Evolutionary conservation across 2,888 invertebrate genomes (phyloP).

Genomic region (Synergus umbraculus): DNA sequence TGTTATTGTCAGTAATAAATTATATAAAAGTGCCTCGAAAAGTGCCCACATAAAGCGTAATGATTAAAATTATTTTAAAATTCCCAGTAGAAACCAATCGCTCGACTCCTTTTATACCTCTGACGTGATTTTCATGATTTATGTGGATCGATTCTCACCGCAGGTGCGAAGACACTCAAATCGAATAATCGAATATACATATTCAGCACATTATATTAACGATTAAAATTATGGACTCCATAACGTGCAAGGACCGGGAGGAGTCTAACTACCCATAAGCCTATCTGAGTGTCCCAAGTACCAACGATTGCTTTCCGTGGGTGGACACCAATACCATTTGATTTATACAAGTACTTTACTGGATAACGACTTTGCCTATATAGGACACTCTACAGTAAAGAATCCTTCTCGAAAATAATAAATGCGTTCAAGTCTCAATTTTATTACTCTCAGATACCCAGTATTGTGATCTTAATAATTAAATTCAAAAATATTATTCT

Average conservation of each 20-base stretch:
- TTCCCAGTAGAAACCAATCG: slow-evolving; percentile 6
- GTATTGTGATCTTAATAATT: background rate
- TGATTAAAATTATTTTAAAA: slow-evolving; percentile 22
- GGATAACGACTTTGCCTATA: slow-evolving; percentile 52
- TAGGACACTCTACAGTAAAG: slow-evolving; percentile 47
- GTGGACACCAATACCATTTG: slow-evolving; percentile 55
- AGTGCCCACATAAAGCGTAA: background rate
- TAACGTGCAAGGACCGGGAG: slow-evolving; percentile 40
- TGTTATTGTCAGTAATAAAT: slow-evolving; percentile 23
- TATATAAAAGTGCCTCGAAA: background rate
- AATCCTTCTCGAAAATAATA: slow-evolving; percentile 48
- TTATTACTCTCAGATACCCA: background rate
- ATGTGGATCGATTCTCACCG: slow-evolving; percentile 27
- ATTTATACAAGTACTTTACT: slow-evolving; percentile 57
- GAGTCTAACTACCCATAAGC: slow-evolving; percentile 44
- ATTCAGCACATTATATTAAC: slow-evolving; percentile 52
- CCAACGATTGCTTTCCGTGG: slow-evolving; percentile 47
- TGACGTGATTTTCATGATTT: slow-evolving; percentile 24
- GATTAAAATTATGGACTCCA: slow-evolving; percentile 50
- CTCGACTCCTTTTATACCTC: slow-evolving; percentile 6
- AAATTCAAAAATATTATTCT: background rate
- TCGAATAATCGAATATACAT: slow-evolving; percentile 46
- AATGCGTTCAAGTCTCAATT: slow-evolving; percentile 46
- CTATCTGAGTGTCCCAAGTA: slow-evolving; percentile 7
- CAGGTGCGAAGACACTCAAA: slow-evolving; percentile 50